Evolutionary conservation across 2,888 invertebrate species (phyloP), one percentile per base, ranked within the genome.

Genomic region (Deilephila porcellus): DNA sequence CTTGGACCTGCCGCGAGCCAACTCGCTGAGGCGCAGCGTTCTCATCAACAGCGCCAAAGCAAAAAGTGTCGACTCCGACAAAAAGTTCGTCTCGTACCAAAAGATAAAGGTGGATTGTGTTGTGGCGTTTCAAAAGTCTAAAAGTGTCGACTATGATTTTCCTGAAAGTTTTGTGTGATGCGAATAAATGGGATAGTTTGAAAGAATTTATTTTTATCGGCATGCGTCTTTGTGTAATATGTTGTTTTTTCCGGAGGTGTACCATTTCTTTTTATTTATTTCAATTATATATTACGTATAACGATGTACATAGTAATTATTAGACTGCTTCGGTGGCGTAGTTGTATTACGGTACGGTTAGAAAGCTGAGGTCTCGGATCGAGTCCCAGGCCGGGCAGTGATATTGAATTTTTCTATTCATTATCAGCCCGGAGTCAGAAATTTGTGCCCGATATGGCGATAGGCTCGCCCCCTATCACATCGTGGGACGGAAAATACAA

Each of bases 1-100:
- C 80, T 79, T 86, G 64, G 92, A 92, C 75, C 76, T 81, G 73
- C 84, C 81, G 77, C 86, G 89, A 62, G 85, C 82, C 70, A 86
- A 93, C 75, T 95, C 96, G 17, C 85, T 95, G 53, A 89, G 95
- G 71, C 94, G 95, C 20, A 95, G 93, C 76, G 94, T 95, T 62
- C 90, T 95, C 73, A 91, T 95, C 81, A 95, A 93, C 80, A 93
- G 91, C 77, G 90, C 93, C 8, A 93, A 92, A 81, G 89, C 93
- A 1, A 92, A 90, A 82, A 94, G 91, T 81, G 79, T 92, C 71
- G 95, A 95, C 71, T 76, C 82, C 70, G 92, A 92, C 78, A 90
- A 90, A 82, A 91, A 89, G 79, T 84, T 82, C 71, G 88, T 91
- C 53, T 82, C 88, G 37, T 91, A 91, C 81, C 90, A 92, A 77